phyloP scores from a whole-genome alignment of 1,140 invertebrate genomes.

The Triops cancriformis region DNA sequence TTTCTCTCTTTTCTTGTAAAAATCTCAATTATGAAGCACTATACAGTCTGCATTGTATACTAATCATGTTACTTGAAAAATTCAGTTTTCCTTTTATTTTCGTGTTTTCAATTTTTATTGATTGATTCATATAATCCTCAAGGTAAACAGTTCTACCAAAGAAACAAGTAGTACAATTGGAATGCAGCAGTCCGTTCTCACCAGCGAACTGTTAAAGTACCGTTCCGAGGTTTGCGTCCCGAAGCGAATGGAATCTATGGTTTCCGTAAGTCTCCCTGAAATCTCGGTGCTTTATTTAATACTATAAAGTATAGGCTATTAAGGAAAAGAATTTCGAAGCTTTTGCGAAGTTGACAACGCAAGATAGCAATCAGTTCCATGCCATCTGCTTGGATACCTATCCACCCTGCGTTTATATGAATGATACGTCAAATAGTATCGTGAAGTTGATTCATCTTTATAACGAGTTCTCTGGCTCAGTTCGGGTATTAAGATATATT shows the following conservation, averaged over 20 bases:
- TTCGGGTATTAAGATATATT: constrained; percentile 1
- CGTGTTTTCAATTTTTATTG: constrained; percentile 14
- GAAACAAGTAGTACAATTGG: constrained; percentile 78
- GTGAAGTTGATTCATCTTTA: constrained; percentile 71
- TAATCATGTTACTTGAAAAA: no score
- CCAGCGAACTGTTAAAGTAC: constrained; percentile 72
- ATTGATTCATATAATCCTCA: no score
- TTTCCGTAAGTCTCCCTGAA: not conserved
- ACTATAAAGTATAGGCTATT: constrained; percentile 57
- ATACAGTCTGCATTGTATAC: no score
- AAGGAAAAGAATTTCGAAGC: constrained; percentile 64
- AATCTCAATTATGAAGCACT: no score
- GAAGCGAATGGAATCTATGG: constrained; percentile 56
- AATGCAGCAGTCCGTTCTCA: constrained; percentile 76
- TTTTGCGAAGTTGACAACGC: constrained; percentile 92
- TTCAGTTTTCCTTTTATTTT: constrained; percentile 21
- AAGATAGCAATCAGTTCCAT: constrained; percentile 97
- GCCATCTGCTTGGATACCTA: constrained; percentile 87
- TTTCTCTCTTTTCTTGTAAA: no score
- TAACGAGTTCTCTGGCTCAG: constrained; percentile 47
- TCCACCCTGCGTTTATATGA: constrained; percentile 90
- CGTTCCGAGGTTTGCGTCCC: constrained; percentile 65
- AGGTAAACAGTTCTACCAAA: constrained; percentile 76
- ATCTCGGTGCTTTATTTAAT: not conserved
- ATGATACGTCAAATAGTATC: constrained; percentile 71